Evolutionary conservation across 2,888 invertebrate species (phyloP).

Genomic region (Drosophila lacicola): DNA sequence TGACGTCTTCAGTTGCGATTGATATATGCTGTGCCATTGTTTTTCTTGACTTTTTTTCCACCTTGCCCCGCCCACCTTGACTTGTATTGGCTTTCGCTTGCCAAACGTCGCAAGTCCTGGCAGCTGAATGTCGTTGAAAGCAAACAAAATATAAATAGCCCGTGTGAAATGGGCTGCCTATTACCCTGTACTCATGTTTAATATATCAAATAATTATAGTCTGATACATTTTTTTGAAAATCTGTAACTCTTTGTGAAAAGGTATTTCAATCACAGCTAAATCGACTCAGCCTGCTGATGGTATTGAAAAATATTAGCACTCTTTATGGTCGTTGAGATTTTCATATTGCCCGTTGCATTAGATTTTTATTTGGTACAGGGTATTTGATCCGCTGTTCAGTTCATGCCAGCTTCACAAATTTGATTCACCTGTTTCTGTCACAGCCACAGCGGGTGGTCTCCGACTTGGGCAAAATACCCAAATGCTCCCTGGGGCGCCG

Average conservation of each 20-base stretch:
- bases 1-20: constrained; percentile 45
- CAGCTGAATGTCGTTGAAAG: constrained; percentile 5
- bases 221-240: no score
- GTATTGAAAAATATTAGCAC: no score
- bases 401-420: constrained; percentile 27
- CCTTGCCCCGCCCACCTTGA: neutral
- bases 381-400: constrained; percentile 19
- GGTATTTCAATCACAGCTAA: no score
- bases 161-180: neutral
- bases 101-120: constrained; percentile 5
- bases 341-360: constrained; percentile 4
- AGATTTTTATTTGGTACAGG: neutral
- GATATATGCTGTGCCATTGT: constrained; percentile 48
- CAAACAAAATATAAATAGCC: constrained; percentile 12
- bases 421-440: constrained; percentile 32
- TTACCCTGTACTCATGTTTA: neutral
- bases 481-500: constrained; percentile 54
- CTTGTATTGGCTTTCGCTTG: constrained; percentile 12
- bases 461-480: constrained; percentile 36
- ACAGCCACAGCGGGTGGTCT: neutral
- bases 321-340: neutral
- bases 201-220: neutral
- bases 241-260: no score
- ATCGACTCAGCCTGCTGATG: no score
- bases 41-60: constrained; percentile 10